Base-by-base conservation (phyloP, 2,888 invertebrate species). In the Periphyllus acericola region DNA sequence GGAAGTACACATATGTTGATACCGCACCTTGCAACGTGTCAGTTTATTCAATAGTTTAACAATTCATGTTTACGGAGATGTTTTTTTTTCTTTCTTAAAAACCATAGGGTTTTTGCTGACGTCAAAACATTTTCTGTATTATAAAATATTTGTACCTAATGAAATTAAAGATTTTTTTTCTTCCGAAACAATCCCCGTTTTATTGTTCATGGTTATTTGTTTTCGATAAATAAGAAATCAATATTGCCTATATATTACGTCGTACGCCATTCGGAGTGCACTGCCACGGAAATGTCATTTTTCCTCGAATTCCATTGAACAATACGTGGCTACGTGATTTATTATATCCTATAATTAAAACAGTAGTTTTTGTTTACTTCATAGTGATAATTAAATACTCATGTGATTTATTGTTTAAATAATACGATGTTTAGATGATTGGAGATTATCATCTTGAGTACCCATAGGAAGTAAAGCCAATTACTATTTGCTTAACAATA, bases 11-110 rank as follows among this genome's bases (percentile, higher is more conserved):
- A 66, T 60, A 83, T 36, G 83, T 55, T 21, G 68, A 71, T 9
- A 83, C 83, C n/a, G 14, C 52, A 46, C 34, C 74, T 55, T 19
- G 21, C 29, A n/a, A 74, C 60, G 29, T 34, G 60, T 29, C 74
- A 55, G 21, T 60, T 6, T 60, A 36, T 83, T 83, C 36, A 74
- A 60, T 55, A 36, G 36, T 75, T 68, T 68, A 80, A 40, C 80
- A 80, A 83, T 60, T 60, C 83, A 17, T 29, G 34, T 74, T 83
- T n/a, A 36, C 36, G 11, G 71, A 72, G 21, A 40, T 36, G 19
- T 36, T 68, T n/a, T 80, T 32, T 46, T 46, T 46, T 46, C 14
- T 46, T 75, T 52, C 46, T 74, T 25, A 9, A 74, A 25, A 34
- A 74, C 21, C 29, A n/a, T 78, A 0, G n/a, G 25, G 21, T 40